Base-by-base conservation (phyloP, 2,888 invertebrate species). In the Archips crataeganus region DNA sequence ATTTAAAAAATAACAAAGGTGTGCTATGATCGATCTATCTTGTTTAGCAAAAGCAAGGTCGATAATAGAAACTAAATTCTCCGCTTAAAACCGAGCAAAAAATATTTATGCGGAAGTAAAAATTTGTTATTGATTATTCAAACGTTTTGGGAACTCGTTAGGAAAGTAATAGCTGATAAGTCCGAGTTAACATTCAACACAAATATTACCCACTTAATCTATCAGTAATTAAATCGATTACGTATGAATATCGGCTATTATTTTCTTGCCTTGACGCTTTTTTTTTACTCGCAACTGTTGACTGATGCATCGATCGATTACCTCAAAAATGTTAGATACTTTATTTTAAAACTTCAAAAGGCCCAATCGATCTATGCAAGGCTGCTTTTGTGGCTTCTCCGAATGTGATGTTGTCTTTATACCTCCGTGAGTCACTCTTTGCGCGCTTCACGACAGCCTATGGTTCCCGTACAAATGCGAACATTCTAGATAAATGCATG, bases 321-420 rank as follows among this genome's bases (percentile, higher is more conserved):
- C 32, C 45, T n/a, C 13, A 45, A 23, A 39, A 2, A 2, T n/a
- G 0, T 13, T n/a, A 4, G 6, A 4, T 59, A 34, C 4, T 10
- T 32, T 32, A 9, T n/a, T 23, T 9, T 1, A 23, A 39, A 45
- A 10, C 10, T 15, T 1, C 8, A 9, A 15, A 10, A 36, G 2
- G 3, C 8, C 4, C 9, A 45, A 67, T 62, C 45, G 15, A 45
- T 72, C 23, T 9, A 63, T 54, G 62, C 36, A 32, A 62, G 34
- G 42, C 11, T 62, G 67, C 54, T 62, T 68, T 68, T 57, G 13
- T 32, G 57, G 66, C 54, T 61, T 54, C 13, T 10, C n/a, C 32
- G 51, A 67, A 60, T 60, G 15, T 67, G 64, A 64, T 59, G 66
- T 66, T 54, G 66, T 72, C 36, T 49, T 34, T 65, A 23, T 65